Evolutionary conservation across 2,113 vertebrate species (phyloP), one percentile per base, ranked within the genome.

Genomic region (Grallaria varia): DNA sequence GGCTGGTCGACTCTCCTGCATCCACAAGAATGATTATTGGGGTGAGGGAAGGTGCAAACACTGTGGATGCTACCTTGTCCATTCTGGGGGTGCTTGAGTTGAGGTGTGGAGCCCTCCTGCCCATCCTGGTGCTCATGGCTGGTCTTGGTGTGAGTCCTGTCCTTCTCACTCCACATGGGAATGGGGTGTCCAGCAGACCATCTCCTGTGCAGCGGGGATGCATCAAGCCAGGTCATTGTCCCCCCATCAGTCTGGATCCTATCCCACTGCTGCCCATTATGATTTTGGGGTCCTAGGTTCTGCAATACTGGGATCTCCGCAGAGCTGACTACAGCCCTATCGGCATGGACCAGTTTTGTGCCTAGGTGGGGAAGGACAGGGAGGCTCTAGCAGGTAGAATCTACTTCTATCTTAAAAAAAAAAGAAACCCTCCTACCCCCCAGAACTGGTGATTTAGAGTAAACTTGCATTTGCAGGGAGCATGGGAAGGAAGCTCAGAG

Each of bases 211-310:
- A 1, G 10, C 63, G 56, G 25, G 40, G n/a, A 42, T 66, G 22
- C 9, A 58, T 71, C 1, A 9, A 16, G 28, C 30, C 52, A 19
- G 21, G 5, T 71, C 31, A 30, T 44, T 35, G n/a, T 10, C n/a
- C 9, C 25, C 14, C 5, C 5, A 4, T 21, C 42, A 1, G 0
- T 49, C 81, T 3, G 4, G 21, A 35, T 85, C 58, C 47, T 18
- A 53, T 71, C 21, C 56, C 9, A 25, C 27, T n/a, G 39, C 90
- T 84, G 60, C 5, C 37, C 15, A 4, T 47, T 44, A 30, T 77
- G 60, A 35, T 33, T n/a, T 28, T 16, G 24, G 16, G 14, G 10
- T 76, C 44, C 30, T 47, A 24, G 42, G 3, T n/a, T 45, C 37
- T 4, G 3, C 31, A 44, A 21, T 68, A 62, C 22, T 4, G 4